phyloP scores from a whole-genome alignment of 2,797 vertebrate genomes.

The Nyctalus aviator region DNA sequence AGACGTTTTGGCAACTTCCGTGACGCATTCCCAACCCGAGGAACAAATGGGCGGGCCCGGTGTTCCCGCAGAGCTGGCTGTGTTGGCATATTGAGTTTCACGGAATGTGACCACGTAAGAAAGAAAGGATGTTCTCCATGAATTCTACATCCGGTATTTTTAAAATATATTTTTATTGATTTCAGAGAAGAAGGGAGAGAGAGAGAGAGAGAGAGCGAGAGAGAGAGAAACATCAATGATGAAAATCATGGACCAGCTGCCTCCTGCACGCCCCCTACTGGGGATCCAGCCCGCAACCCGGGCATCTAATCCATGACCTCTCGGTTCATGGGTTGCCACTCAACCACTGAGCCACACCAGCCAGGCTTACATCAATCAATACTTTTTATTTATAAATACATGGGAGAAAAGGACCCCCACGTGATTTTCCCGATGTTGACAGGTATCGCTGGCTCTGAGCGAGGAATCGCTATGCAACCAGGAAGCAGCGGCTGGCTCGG shows the following conservation, averaged over 20 bases:
- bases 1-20: slow-evolving; percentile 33
- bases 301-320: too few relatives aligned
- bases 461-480: not conserved
- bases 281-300: too few relatives aligned
- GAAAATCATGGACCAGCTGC: too few relatives aligned
- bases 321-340: too few relatives aligned
- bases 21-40: slow-evolving; percentile 24
- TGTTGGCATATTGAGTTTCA: slow-evolving; percentile 72
- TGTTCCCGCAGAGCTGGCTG: slow-evolving; percentile 32
- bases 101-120: slow-evolving; percentile 47
- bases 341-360: too few relatives aligned
- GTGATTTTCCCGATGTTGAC: slow-evolving; percentile 43
- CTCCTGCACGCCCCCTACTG: too few relatives aligned
- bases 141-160: slow-evolving; percentile 44
- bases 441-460: not conserved
- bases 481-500: not conserved
- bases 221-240: too few relatives aligned
- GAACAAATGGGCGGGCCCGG: slow-evolving; percentile 12
- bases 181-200: too few relatives aligned
- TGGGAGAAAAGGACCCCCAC: slow-evolving; percentile 52
- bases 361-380: slow-evolving; percentile 15
- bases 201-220: too few relatives aligned
- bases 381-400: not conserved
- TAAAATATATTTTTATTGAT: too few relatives aligned
- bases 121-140: slow-evolving; percentile 63